Evolutionary conservation across 2,113 vertebrate genomes (phyloP).

Genomic region (Chaetops frenatus): DNA sequence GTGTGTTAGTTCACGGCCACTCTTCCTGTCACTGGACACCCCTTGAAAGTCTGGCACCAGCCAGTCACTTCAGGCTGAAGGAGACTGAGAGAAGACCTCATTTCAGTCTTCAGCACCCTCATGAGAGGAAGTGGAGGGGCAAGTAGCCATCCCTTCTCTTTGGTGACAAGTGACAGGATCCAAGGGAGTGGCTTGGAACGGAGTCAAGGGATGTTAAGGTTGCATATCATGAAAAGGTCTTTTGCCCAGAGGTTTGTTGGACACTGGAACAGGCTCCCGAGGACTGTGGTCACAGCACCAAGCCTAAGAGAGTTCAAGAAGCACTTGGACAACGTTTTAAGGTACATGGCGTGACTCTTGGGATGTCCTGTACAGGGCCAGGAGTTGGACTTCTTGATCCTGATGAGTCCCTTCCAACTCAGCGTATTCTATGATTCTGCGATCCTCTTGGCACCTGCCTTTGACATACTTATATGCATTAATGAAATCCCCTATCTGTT

Average conservation of each 20-base stretch:
- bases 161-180: background rate
- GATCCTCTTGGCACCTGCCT: background rate
- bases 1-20: background rate
- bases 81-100: background rate
- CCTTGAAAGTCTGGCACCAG: background rate
- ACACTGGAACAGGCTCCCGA: background rate
- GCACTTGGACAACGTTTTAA: fast-evolving
- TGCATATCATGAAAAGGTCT: background rate
- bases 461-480: background rate
- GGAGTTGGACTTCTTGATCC: background rate
- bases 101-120: background rate
- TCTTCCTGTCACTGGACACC: background rate
- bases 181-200: background rate
- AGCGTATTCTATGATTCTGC: background rate
- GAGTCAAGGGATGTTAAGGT: background rate
- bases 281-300: no score
- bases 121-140: background rate
- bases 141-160: background rate
- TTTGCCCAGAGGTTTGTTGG: background rate
- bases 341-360: background rate
- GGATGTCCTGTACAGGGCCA: background rate
- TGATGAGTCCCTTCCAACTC: background rate
- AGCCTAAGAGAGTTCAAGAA: background rate
- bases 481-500: background rate
- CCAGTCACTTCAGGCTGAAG: background rate